Evolutionary conservation across 1,140 invertebrate species (phyloP), one percentile per base, ranked within the genome.

Genomic region (Carposina sasakii): DNA sequence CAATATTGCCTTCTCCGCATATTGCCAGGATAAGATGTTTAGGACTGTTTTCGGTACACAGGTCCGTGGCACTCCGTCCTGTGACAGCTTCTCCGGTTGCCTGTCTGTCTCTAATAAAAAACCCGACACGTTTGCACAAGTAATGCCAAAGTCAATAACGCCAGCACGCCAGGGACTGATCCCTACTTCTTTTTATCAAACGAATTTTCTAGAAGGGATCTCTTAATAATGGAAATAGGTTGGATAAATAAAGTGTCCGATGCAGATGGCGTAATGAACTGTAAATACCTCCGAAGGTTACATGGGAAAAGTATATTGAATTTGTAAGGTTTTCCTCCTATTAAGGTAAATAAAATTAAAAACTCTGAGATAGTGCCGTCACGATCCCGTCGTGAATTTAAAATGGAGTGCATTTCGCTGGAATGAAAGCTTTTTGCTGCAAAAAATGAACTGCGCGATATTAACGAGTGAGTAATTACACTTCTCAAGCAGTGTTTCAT

Each of bases 71-170:
- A n/a, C n/a, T n/a, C n/a, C n/a, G n/a, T n/a, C n/a, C n/a, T n/a
- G n/a, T n/a, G n/a, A n/a, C n/a, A n/a, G n/a, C n/a, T n/a, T n/a
- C n/a, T n/a, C n/a, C n/a, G n/a, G n/a, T n/a, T n/a, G n/a, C n/a
- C n/a, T n/a, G n/a, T 48, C 41, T 21, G 36, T 23, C n/a, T n/a
- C 21, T 46, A 43, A 48, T 57, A 57, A 63, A 63, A 63, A 61
- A 57, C 31, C 36, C 53, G 58, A 63, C 58, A 60, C 57, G 72
- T 76, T 76, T 76, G 57, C 64, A 63, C 69, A 69, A 71, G 70
- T 76, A 76, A 76, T 73, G 67, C 63, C 55, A 53, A 43, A 58
- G 68, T 71, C 69, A 73, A 76, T 63, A 73, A 48, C 39, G 28
- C 19, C 30, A 40, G 19, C 16, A 23, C 36, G 13, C n/a, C n/a